Evolutionary conservation across 2,797 vertebrate genomes (phyloP).

Genomic region (Dendrocincla fuliginosa): DNA sequence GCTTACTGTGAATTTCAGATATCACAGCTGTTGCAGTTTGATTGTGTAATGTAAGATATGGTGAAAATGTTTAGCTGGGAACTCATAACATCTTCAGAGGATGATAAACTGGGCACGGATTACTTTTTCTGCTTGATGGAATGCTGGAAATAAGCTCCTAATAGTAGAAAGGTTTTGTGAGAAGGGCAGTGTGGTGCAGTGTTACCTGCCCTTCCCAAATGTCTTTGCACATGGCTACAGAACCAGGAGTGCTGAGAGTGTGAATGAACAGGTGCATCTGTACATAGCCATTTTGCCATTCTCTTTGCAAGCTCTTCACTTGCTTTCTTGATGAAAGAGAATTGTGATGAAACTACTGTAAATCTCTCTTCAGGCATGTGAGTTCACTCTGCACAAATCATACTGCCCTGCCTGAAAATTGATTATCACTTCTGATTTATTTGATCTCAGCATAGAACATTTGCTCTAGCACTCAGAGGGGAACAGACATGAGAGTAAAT

Average conservation of each 20-base stretch:
- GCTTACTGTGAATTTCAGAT: not conserved
- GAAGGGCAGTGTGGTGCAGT: not conserved
- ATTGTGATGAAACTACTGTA: not conserved
- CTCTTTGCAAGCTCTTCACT: not conserved
- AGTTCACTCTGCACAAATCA: not conserved
- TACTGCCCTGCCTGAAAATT: not conserved
- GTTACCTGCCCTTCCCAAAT: not conserved
- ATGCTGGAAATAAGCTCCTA: not conserved
- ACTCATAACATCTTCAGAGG: not conserved
- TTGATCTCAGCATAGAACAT: not conserved
- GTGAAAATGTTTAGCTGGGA: not conserved
- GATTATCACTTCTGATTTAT: constrained; percentile 4
- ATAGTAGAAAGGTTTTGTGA: not conserved
- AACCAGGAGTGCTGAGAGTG: not conserved
- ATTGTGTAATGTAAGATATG: not conserved
- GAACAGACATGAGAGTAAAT: constrained; percentile 4
- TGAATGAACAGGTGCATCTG: not conserved
- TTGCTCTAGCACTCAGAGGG: not conserved
- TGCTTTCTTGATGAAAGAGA: not conserved
- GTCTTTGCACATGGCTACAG: not conserved
- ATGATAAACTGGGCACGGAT: not conserved
- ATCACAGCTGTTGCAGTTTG: not conserved
- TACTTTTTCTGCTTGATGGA: not conserved
- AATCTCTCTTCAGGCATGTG: not conserved
- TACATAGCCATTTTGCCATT: not conserved